phyloP scores from a whole-genome alignment of 2,797 vertebrate species.

The Loriculus beryllinus region DNA sequence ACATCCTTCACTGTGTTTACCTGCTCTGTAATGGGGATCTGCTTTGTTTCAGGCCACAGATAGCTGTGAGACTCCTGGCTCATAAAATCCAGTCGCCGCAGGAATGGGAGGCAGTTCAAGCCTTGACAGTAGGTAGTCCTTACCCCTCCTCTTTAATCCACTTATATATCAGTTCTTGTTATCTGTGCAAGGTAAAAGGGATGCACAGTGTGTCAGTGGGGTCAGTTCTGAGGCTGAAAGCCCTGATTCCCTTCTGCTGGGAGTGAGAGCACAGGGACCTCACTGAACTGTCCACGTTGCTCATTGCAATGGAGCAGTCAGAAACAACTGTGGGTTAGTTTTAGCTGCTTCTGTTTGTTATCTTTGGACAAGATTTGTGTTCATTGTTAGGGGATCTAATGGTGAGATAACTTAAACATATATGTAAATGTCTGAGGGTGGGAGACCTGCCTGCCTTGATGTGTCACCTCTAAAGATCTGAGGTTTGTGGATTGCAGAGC shows the following conservation, averaged over 20 bases:
- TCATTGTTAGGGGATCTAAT: not conserved
- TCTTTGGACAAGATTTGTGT: not conserved
- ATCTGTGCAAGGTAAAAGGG: not conserved
- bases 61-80: constrained; percentile 87
- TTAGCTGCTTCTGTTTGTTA: not conserved
- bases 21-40: not conserved
- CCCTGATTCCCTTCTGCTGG: too few species aligned
- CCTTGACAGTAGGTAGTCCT: constrained; percentile 84
- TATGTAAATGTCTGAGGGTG: too few species aligned
- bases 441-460: not conserved
- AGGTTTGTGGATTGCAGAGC: fast-evolving
- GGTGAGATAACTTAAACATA: not conserved
- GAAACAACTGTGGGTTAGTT: not conserved
- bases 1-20: fast-evolving
- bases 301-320: not conserved
- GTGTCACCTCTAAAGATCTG: not conserved
- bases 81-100: constrained; percentile 97
- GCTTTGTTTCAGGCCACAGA: constrained; percentile 85
- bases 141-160: not conserved
- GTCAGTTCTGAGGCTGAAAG: not conserved
- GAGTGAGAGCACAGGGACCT: not conserved
- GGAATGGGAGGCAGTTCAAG: constrained; percentile 94
- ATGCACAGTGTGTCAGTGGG: not conserved
- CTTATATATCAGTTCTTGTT: not conserved
- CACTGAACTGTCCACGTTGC: not conserved